Conservation (phyloP, 2,113 vertebrate genomes). For the Misgurnus anguillicaudatus region DNA sequence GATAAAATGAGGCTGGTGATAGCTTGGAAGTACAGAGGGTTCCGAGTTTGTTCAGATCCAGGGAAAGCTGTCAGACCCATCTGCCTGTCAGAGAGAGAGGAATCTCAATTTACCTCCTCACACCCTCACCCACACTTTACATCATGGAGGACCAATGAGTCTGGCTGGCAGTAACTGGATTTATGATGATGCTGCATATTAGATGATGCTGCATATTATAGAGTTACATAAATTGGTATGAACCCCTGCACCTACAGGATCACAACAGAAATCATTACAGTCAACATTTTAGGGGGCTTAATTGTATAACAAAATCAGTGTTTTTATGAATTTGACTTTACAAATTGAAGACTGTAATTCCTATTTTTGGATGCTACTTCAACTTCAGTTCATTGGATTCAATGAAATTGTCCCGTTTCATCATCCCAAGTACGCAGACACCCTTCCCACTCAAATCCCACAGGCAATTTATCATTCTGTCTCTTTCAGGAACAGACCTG, state of each 20-base stretch:
- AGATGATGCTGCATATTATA: conserved; percentile 7
- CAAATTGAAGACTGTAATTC: neutral
- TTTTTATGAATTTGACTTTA: neutral
- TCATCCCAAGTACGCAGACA: neutral
- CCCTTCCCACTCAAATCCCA: neutral
- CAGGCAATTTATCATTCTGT: neutral
- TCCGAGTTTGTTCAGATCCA: conserved; percentile 37
- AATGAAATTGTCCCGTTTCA: neutral
- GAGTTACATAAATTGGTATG: neutral
- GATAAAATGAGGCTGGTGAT: conserved; percentile 32
- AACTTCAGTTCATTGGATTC: neutral
- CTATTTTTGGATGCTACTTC: no score
- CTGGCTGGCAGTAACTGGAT: conserved; percentile 1
- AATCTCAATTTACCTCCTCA: conserved; percentile 18
- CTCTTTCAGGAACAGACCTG: neutral
- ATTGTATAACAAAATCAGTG: no score
- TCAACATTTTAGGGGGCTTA: no score
- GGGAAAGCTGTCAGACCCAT: conserved; percentile 30
- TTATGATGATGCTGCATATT: neutral
- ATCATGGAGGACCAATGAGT: conserved; percentile 9
- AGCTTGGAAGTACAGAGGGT: conserved; percentile 46
- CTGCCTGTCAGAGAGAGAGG: neutral
- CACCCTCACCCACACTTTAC: conserved; percentile 8
- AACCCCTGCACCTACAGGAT: neutral
- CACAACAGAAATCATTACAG: no score